phyloP scores from a whole-genome alignment of 2,888 invertebrate genomes.

The Meiosimyza platycephala region DNA sequence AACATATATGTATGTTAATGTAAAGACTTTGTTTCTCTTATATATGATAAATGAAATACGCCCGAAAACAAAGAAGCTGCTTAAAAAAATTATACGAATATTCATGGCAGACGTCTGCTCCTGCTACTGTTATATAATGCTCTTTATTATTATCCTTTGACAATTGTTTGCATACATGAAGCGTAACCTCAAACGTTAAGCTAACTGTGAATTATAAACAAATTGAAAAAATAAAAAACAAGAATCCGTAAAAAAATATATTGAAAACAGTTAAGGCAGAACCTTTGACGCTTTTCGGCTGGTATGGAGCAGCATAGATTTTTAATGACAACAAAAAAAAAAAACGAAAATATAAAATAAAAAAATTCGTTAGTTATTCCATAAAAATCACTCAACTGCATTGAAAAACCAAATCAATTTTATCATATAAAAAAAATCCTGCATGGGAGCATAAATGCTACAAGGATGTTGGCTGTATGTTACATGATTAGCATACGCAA shows the following conservation, averaged over 20 bases:
- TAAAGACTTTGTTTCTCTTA: not conserved
- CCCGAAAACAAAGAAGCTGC: not conserved
- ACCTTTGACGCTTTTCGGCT: not conserved
- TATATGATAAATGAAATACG: not conserved
- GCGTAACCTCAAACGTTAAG: conserved; percentile 32
- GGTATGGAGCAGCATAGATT: not conserved
- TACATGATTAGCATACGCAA: conserved; percentile 21
- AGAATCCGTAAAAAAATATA: not conserved
- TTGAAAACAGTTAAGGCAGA: conserved; percentile 17
- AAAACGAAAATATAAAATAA: conserved; percentile 42
- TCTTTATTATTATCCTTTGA: conserved; percentile 33
- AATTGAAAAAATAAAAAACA: conserved; percentile 16
- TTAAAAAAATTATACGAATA: conserved; percentile 21
- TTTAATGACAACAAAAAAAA: conserved; percentile 42
- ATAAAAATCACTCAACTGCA: conserved; percentile 62
- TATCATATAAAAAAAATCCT: not conserved
- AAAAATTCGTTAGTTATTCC: conserved; percentile 42
- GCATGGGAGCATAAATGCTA: no score
- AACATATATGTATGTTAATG: conserved; percentile 34
- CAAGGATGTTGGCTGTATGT: not conserved
- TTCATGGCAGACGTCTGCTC: conserved; percentile 35
- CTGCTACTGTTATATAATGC: not conserved
- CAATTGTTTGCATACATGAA: conserved; percentile 34
- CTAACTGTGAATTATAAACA: conserved; percentile 31
- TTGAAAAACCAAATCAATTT: conserved; percentile 32